Percentiles rank a stretch among this genome's conserved stretches.
Conservation (phyloP, 1,140 invertebrate genomes). For the Hyphantria cunea region DNA sequence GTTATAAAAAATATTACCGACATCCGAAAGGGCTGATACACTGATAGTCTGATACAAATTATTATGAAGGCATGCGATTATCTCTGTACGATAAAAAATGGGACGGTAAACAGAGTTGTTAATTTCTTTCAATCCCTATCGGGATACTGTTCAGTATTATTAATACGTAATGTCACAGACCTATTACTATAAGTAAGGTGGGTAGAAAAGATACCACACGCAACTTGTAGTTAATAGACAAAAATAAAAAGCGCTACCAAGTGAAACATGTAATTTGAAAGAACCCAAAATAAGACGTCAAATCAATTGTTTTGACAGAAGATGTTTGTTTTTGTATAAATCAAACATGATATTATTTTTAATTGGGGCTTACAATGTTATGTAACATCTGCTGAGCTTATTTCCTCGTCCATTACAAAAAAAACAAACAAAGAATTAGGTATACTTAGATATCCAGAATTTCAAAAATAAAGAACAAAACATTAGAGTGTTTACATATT, state of each 20-base stretch:
- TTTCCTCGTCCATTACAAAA: constrained; percentile 8
- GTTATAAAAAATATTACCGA: constrained; percentile 54
- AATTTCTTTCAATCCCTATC: constrained; percentile 55
- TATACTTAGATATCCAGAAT: not conserved
- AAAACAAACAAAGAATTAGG: too few species aligned
- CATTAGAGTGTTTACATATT: too few species aligned
- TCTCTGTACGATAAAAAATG: constrained; percentile 48
- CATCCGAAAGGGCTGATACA: constrained; percentile 65
- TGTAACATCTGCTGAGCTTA: constrained; percentile 53
- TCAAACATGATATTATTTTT: constrained; percentile 75
- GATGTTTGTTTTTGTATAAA: constrained; percentile 55
- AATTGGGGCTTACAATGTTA: constrained; percentile 51
- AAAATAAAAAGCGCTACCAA: constrained; percentile 44
- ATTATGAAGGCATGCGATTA: constrained; percentile 67
- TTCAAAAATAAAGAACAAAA: not conserved
- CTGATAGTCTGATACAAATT: constrained; percentile 68
- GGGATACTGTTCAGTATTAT: constrained; percentile 41
- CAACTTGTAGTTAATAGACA: constrained; percentile 48
- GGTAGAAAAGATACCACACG: constrained; percentile 43
- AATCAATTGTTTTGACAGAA: constrained; percentile 64
- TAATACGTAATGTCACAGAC: constrained; percentile 57
- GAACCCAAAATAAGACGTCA: constrained; percentile 66
- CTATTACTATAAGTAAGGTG: constrained; percentile 43
- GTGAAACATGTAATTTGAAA: constrained; percentile 64
- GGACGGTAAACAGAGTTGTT: constrained; percentile 41